phyloP scores from a whole-genome alignment of 2,797 vertebrate genomes.

The Oreortyx pictus region DNA sequence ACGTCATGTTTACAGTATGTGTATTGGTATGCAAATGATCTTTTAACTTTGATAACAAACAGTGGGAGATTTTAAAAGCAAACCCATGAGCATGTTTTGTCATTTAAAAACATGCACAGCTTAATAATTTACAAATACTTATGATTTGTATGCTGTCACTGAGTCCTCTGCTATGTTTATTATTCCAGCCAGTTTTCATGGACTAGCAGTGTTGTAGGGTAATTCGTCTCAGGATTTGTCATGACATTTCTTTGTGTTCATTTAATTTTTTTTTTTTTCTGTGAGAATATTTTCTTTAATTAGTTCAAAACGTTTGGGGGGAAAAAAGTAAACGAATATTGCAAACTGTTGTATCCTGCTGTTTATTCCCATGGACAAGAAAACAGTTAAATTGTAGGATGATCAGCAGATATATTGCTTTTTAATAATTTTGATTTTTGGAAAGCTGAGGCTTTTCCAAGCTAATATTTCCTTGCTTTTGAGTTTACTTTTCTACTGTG shows the following conservation, averaged over 20 bases:
- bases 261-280: conserved; percentile 35
- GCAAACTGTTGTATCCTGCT: conserved; percentile 48
- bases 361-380: conserved; percentile 56
- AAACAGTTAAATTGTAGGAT: conserved; percentile 46
- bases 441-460: conserved; percentile 47
- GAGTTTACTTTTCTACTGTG: conserved; percentile 48
- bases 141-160: conserved; percentile 65
- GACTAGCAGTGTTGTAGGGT: conserved; percentile 22
- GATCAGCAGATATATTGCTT: conserved; percentile 49
- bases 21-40: conserved; percentile 80
- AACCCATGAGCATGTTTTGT: conserved; percentile 76
- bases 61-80: conserved; percentile 80
- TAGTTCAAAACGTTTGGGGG: not conserved
- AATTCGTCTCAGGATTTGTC: conserved; percentile 70
- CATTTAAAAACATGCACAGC: conserved; percentile 73
- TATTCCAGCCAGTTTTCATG: conserved; percentile 48
- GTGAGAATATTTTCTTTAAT: conserved; percentile 59
- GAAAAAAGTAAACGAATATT: conserved; percentile 39
- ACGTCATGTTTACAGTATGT: conserved; percentile 82
- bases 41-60: conserved; percentile 82
- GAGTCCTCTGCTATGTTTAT: conserved; percentile 54
- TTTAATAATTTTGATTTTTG: conserved; percentile 44
- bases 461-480: conserved; percentile 46
- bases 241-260: conserved; percentile 47
- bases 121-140: conserved; percentile 71